Evolutionary conservation across 2,797 vertebrate genomes (phyloP).

Genomic region (Sternarchorhynchus goeldii): DNA sequence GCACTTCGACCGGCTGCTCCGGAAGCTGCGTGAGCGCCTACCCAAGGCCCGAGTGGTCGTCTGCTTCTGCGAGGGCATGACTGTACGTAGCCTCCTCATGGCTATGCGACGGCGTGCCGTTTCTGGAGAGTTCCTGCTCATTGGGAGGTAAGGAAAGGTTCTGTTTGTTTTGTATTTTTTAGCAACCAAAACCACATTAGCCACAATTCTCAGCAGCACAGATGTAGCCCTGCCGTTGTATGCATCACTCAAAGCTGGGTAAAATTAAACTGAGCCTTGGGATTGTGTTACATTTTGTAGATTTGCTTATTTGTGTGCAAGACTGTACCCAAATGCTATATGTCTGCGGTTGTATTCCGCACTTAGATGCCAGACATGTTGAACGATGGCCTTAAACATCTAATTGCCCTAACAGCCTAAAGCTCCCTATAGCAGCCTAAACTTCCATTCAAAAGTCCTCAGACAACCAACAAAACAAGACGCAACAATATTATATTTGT

Average conservation of each 20-base stretch:
- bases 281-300: not conserved
- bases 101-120: slow-evolving; percentile 94
- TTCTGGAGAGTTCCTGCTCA: slow-evolving; percentile 88
- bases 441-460: not conserved
- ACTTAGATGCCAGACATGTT: not conserved
- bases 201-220: not conserved
- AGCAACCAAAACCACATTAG: not conserved
- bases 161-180: not conserved
- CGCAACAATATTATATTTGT: not conserved
- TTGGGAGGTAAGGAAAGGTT: slow-evolving; percentile 86
- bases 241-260: no score
- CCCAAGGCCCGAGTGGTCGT: slow-evolving; percentile 96
- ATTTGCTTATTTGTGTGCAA: not conserved
- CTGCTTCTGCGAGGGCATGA: slow-evolving; percentile 99
- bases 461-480: not conserved
- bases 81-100: slow-evolving; percentile 91
- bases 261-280: not conserved
- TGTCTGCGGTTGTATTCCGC: not conserved
- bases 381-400: not conserved
- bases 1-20: slow-evolving; percentile 91
- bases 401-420: not conserved
- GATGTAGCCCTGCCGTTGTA: no score
- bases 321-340: not conserved
- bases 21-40: slow-evolving; percentile 90
- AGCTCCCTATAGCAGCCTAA: not conserved